These are phyloP conservation scores for Sanderia malayensis DNA, from an alignment of 30 jellyfish, hydroid and myxozoan species.

Conservation along the genomic window DNA sequence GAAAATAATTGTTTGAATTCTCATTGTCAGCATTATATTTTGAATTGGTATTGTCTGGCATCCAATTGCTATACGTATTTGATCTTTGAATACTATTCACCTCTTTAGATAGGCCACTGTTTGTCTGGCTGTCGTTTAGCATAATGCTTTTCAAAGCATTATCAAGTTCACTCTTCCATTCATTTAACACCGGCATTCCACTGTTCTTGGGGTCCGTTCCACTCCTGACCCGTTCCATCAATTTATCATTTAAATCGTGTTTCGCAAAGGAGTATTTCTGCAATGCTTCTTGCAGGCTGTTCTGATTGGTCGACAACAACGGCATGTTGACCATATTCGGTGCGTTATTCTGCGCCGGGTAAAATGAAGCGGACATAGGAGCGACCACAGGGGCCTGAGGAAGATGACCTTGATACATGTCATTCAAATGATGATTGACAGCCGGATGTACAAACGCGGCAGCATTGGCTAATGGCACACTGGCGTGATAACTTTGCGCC, in stretches of 20 bases:
- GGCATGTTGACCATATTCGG: slow-evolving; percentile 49
- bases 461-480: not conserved
- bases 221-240: slow-evolving; percentile 6
- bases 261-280: slow-evolving; percentile 11
- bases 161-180: not conserved
- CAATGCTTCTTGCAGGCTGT: slow-evolving; percentile 17
- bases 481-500: slow-evolving; percentile 24
- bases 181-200: not conserved
- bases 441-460: not conserved
- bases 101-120: not conserved
- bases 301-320: not conserved
- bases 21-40: not conserved
- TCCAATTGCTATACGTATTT: not conserved
- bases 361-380: too few species aligned
- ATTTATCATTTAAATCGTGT: not conserved
- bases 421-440: not conserved
- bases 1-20: slow-evolving; percentile 7
- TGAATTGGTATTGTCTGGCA: not conserved
- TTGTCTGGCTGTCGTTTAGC: too few species aligned
- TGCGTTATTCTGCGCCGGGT: not conserved
- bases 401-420: too few species aligned
- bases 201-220: not conserved
- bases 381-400: not conserved
- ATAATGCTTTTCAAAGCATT: slow-evolving; percentile 12
- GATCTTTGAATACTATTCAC: not conserved